Conservation (phyloP, 1,140 invertebrate species). For the Druon quercuslanigerum region DNA sequence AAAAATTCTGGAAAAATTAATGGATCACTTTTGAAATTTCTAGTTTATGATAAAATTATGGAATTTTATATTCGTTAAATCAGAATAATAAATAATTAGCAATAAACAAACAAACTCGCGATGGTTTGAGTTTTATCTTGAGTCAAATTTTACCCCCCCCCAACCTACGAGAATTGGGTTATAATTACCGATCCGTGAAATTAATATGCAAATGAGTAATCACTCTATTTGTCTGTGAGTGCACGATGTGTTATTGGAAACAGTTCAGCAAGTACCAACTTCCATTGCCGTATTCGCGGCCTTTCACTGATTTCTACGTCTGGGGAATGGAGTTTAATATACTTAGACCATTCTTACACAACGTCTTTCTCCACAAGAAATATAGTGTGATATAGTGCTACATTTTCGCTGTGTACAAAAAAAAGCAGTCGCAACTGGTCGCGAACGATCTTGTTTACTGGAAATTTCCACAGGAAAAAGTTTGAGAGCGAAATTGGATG, state of each 20-base stretch:
- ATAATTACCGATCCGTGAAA: no score
- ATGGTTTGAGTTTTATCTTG: no score
- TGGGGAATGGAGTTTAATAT: slow-evolving; percentile 8
- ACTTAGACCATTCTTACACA: slow-evolving; percentile 20
- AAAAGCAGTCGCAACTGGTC: background rate
- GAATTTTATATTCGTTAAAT: no score
- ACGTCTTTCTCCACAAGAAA: background rate
- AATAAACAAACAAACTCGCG: no score
- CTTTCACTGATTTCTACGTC: slow-evolving; percentile 55
- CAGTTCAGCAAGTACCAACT: slow-evolving; percentile 21
- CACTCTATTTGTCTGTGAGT: no score
- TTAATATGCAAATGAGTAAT: no score
- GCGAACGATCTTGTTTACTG: background rate
- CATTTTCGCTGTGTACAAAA: background rate
- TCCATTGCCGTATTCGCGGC: slow-evolving; percentile 44
- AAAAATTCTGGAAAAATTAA: no score
- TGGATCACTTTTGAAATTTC: no score
- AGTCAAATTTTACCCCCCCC: no score
- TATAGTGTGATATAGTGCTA: background rate
- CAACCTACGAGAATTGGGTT: no score
- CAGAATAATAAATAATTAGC: no score
- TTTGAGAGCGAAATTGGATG: background rate
- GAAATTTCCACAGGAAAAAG: slow-evolving; percentile 10
- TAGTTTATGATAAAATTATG: no score
- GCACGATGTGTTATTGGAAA: slow-evolving; percentile 13